phyloP scores from a whole-genome alignment of 2,888 invertebrate genomes.

The Rhyacophila evoluta region DNA sequence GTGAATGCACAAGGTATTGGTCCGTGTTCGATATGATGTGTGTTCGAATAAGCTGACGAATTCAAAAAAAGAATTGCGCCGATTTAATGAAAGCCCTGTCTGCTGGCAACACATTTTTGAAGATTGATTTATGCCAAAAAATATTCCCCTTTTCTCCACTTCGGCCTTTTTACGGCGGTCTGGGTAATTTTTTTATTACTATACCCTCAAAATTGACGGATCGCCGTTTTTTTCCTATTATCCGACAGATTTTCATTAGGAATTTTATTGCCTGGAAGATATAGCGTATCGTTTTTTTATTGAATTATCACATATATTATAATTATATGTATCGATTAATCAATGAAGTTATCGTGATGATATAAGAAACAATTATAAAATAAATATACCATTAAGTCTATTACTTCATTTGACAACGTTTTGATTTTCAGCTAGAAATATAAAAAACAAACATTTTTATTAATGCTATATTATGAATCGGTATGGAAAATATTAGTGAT shows the following conservation, averaged over 20 bases:
- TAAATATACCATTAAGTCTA: too few relatives aligned
- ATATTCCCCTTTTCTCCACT: neutral
- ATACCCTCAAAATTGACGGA: conserved; percentile 20
- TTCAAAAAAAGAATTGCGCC: conserved; percentile 23
- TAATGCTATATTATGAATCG: too few relatives aligned
- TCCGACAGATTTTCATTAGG: neutral
- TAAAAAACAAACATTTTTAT: too few relatives aligned
- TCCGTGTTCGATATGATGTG: neutral
- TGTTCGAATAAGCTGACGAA: conserved; percentile 27
- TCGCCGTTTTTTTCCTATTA: conserved; percentile 11
- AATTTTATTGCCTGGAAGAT: neutral
- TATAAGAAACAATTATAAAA: too few relatives aligned
- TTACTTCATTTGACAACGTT: too few relatives aligned
- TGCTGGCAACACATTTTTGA: conserved; percentile 19
- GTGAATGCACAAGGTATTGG: conserved; percentile 2
- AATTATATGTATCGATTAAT: neutral
- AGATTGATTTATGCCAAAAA: conserved; percentile 22
- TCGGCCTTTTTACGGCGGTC: neutral
- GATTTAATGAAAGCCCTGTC: conserved; percentile 28
- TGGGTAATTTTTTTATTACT: conserved; percentile 7
- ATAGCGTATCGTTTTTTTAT: neutral
- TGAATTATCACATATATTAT: conserved; percentile 5
- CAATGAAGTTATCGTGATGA: too few relatives aligned
- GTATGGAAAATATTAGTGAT: too few relatives aligned
- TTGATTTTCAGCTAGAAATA: too few relatives aligned